Evolutionary conservation across 1,140 invertebrate species (phyloP).

Genomic region (Thereuonema tuberculata): DNA sequence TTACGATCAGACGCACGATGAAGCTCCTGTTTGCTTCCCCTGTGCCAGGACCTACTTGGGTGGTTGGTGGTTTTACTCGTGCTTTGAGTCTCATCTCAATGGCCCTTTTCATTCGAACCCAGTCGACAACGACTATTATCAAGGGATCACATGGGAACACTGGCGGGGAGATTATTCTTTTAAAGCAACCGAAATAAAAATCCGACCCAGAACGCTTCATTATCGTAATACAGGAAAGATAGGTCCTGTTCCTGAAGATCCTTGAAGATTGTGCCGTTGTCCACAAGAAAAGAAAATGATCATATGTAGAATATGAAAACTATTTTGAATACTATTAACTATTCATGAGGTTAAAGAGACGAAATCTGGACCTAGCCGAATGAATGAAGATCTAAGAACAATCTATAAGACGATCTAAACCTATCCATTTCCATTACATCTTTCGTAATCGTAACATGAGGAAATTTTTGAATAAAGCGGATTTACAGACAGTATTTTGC

Average conservation of each 20-base stretch:
- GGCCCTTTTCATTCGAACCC: slow-evolving; percentile 39
- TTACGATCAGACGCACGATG: slow-evolving; percentile 42
- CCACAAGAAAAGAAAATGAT: no score
- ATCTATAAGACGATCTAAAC: no score
- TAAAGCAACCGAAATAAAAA: slow-evolving; percentile 34
- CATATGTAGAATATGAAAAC: no score
- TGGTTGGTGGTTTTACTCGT: slow-evolving; percentile 49
- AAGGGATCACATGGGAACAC: slow-evolving; percentile 47
- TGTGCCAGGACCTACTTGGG: slow-evolving; percentile 39
- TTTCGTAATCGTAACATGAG: no score
- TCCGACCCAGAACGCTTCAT: slow-evolving; percentile 26
- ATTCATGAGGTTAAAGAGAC: no score
- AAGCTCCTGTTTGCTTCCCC: slow-evolving; percentile 31
- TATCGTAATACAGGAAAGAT: neutral
- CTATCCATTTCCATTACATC: no score
- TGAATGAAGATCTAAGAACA: no score
- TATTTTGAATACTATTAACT: no score
- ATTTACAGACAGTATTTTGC: no score
- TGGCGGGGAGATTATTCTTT: slow-evolving; percentile 42
- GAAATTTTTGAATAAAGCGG: no score
- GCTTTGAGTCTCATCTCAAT: slow-evolving; percentile 45
- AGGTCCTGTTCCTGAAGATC: neutral
- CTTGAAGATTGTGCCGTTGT: no score
- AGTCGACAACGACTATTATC: slow-evolving; percentile 35
- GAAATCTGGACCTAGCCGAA: no score